phyloP scores from a whole-genome alignment of 2,888 invertebrate genomes.

The Chloroclysta siterata region DNA sequence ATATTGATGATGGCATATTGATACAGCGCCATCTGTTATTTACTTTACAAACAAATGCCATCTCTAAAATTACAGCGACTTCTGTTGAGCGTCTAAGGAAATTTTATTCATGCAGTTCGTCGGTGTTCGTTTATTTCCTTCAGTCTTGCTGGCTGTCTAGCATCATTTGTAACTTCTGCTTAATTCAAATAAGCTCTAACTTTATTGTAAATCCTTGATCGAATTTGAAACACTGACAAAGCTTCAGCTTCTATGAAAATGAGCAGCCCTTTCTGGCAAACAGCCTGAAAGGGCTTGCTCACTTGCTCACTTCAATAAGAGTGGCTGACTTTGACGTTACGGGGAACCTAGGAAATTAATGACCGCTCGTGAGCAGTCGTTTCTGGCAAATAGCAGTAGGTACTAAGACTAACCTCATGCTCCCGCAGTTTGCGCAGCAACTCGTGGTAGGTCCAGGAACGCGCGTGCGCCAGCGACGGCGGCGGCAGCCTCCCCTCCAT shows the following conservation, averaged over 20 bases:
- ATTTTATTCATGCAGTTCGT: not conserved
- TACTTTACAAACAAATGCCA: not conserved
- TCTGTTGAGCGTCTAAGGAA: not conserved
- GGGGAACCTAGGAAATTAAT: not conserved
- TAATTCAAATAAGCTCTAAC: too few relatives aligned
- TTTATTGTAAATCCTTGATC: too few relatives aligned
- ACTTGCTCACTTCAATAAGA: not conserved
- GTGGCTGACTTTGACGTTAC: not conserved
- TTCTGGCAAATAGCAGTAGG: not conserved
- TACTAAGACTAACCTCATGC: constrained; percentile 89
- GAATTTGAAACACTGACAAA: not conserved
- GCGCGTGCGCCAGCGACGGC: constrained; percentile 89
- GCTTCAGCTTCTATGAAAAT: not conserved
- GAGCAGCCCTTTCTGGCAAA: too few relatives aligned
- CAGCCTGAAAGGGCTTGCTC: too few relatives aligned
- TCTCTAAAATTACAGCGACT: not conserved
- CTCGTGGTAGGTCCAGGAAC: constrained; percentile 89
- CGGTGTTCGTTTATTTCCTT: too few relatives aligned
- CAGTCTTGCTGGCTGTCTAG: too few relatives aligned
- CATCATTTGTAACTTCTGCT: too few relatives aligned
- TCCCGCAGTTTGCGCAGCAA: constrained; percentile 91
- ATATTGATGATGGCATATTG: not conserved
- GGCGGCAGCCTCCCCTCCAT: constrained; percentile 93
- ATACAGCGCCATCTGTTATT: not conserved
- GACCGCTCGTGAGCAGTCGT: not conserved